phyloP scores from a whole-genome alignment of 30 jellyfish, hydroid and myxozoan species.

The Aurelia aurita region DNA sequence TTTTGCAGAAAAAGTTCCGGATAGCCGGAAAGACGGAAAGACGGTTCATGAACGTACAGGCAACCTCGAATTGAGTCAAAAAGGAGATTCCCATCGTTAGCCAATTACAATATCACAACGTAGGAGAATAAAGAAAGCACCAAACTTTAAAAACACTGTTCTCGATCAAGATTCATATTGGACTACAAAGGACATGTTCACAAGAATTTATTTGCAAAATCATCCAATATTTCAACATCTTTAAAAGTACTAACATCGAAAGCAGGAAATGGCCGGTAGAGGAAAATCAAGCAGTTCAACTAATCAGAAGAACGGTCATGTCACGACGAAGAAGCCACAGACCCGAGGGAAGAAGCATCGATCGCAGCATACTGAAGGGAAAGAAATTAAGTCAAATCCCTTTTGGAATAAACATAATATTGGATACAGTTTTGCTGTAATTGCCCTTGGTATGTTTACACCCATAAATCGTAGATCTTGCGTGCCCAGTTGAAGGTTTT shows the following conservation, averaged over 20 bases:
- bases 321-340: constrained; percentile 17
- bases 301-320: constrained; percentile 32
- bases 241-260: neutral
- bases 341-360: constrained; percentile 57
- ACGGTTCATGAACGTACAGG: no score
- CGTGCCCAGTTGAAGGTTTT: neutral
- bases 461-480: neutral
- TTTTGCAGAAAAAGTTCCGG: no score
- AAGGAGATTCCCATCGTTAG: neutral
- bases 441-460: constrained; percentile 31
- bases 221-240: neutral
- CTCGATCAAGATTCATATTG: neutral
- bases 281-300: constrained; percentile 25
- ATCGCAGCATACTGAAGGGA: constrained; percentile 23
- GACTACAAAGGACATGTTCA: neutral
- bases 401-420: constrained; percentile 21
- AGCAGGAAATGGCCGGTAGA: constrained; percentile 37
- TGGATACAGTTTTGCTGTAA: constrained; percentile 24
- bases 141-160: neutral
- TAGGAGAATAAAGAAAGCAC: neutral
- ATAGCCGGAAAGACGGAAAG: no score
- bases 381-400: neutral
- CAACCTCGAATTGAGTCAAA: constrained; percentile 17
- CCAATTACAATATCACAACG: neutral
- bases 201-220: neutral